These are phyloP conservation scores for Steatocranus sp. DNA, from an alignment of 2,797 vertebrate species.

Conservation along the genomic window DNA sequence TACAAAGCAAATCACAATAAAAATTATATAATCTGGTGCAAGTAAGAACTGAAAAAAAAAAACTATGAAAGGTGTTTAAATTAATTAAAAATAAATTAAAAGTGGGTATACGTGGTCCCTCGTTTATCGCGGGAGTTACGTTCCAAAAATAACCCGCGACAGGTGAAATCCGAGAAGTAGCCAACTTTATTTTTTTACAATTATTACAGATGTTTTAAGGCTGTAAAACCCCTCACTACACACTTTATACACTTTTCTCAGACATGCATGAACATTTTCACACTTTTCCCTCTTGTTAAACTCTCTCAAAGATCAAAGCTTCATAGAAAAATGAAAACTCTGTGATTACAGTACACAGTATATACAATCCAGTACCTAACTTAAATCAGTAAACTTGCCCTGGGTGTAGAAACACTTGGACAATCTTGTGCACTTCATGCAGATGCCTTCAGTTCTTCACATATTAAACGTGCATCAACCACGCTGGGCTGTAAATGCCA, in stretches of 20 bases:
- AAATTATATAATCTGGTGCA: neutral
- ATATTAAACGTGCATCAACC: neutral
- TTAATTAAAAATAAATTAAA: neutral
- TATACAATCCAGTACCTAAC: neutral
- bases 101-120: neutral
- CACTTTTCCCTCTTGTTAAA: neutral
- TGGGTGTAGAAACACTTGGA: neutral
- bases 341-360: neutral
- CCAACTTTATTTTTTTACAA: neutral
- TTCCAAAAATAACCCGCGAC: neutral
- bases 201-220: neutral
- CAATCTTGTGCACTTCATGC: neutral
- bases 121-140: neutral
- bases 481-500: neutral
- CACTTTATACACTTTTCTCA: neutral
- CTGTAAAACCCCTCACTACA: neutral
- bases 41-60: neutral
- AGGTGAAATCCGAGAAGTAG: neutral
- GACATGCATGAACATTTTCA: neutral
- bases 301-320: neutral
- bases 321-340: neutral
- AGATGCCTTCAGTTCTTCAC: neutral
- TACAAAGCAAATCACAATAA: neutral
- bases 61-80: neutral
- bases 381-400: neutral